Evolutionary conservation across 2,888 invertebrate genomes (phyloP), one percentile per base, ranked within the genome.

Genomic region (Therioaphis trifolii): DNA sequence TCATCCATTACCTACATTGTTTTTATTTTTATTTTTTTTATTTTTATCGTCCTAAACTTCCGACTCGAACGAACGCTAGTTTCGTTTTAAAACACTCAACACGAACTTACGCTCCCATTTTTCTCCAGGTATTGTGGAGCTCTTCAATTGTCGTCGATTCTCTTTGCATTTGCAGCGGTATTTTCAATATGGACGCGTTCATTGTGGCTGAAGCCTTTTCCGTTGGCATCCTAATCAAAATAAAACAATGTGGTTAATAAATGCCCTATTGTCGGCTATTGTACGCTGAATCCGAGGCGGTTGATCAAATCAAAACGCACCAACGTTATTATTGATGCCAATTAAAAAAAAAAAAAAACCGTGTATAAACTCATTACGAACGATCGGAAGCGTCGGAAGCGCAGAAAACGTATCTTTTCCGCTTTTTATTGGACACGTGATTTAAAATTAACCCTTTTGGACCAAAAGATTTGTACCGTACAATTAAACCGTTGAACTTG

Each of bases 111-210:
- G 87, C 86, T 82, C 88, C 88, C 87, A 88, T 86, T 85, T 87
- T 86, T 61, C 87, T 86, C 88, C 88, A 88, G 80, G 87, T 87
- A 72, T 87, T 87, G 82, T 88, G 88, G 40, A 88, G 86, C 76
- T 87, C 87, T 84, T 88, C 88, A 35, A 88, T 87, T 76, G 88
- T 86, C n/a, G n/a, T n/a, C 9, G 88, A 88, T 49, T 87, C 87
- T 79, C 87, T 85, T 85, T 87, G 88, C 86, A 87, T 84, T 84
- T 72, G 84, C 66, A 46, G 49, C 7, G 66, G 61, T 29, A 66
- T 24, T 80, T 80, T 80, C 49, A 72, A 29, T 80, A 71, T 72
- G 46, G 80, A 72, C 18, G 24, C 35, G 58, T 49, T 72, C 12
- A 61, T 15, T 2, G 49, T 18, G 14, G 27, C 11, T 14, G 69